These are phyloP conservation scores for Eulemur rubriventer DNA, from an alignment of 2,797 vertebrate genomes.

Conservation along the genomic window DNA sequence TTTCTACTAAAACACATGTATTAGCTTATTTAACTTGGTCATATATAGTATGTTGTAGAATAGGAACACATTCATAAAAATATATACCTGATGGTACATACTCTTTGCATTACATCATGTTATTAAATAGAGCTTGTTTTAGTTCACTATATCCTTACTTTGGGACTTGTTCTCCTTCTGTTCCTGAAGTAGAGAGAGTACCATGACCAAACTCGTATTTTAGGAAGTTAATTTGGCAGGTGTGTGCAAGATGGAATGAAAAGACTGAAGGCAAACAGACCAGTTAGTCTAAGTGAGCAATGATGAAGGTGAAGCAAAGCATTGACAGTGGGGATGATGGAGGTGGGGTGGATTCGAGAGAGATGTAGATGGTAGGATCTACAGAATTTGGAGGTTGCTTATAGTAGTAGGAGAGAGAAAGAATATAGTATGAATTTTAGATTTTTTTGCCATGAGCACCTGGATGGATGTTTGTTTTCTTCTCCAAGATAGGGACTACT, in stretches of 20 bases:
- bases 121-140: constrained; percentile 5
- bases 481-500: background rate
- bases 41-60: background rate
- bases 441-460: background rate
- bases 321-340: background rate
- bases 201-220: background rate
- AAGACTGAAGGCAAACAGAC: background rate
- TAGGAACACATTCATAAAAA: background rate
- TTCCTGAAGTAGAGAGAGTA: background rate
- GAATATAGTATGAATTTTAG: background rate
- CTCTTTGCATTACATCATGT: background rate
- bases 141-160: background rate
- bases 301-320: background rate
- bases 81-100: background rate
- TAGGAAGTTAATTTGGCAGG: constrained; percentile 1
- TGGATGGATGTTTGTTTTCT: background rate
- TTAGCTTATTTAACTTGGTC: background rate
- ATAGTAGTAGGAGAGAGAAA: background rate
- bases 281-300: background rate
- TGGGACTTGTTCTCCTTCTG: background rate
- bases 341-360: background rate
- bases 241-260: background rate
- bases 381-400: background rate
- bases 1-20: background rate
- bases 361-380: background rate